Conservation (phyloP, 2,888 invertebrate genomes). For the Eustalomyia histrio region DNA sequence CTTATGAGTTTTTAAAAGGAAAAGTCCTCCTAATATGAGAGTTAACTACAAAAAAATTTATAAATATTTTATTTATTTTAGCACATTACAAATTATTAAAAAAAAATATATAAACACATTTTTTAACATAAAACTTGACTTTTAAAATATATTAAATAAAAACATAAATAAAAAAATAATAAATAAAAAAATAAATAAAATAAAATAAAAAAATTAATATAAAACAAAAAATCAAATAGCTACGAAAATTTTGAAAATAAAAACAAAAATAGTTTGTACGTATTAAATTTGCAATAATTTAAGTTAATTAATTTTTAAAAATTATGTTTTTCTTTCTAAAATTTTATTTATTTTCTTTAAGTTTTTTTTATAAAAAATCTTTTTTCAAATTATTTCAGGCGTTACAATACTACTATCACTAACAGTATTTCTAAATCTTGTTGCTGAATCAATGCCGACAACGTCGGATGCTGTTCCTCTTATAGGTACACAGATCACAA, state of each 20-base stretch:
- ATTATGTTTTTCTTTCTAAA: slow-evolving; percentile 1
- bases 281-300: slow-evolving; percentile 20
- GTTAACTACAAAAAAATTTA: too few relatives aligned
- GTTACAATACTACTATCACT: slow-evolving; percentile 97
- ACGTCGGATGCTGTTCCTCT: slow-evolving; percentile 91
- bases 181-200: slow-evolving; percentile 3
- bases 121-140: slow-evolving; percentile 49
- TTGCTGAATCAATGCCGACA: slow-evolving; percentile 97
- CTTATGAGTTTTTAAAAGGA: too few relatives aligned
- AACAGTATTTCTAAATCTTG: slow-evolving; percentile 98
- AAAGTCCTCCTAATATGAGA: too few relatives aligned
- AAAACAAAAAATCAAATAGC: neutral
- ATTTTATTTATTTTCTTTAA: slow-evolving; percentile 50
- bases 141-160: slow-evolving; percentile 42
- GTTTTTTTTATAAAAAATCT: slow-evolving; percentile 70
- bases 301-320: slow-evolving; percentile 18
- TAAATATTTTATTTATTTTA: too few relatives aligned
- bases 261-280: neutral
- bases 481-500: slow-evolving; percentile 83
- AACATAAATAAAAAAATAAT: slow-evolving; percentile 31
- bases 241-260: slow-evolving; percentile 2
- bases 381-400: slow-evolving; percentile 84
- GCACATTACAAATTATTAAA: too few relatives aligned
- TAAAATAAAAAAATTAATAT: neutral
- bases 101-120: too few relatives aligned